These are phyloP conservation scores for Apamea crenata DNA, from an alignment of 2,888 invertebrate species.

Conservation along the genomic window DNA sequence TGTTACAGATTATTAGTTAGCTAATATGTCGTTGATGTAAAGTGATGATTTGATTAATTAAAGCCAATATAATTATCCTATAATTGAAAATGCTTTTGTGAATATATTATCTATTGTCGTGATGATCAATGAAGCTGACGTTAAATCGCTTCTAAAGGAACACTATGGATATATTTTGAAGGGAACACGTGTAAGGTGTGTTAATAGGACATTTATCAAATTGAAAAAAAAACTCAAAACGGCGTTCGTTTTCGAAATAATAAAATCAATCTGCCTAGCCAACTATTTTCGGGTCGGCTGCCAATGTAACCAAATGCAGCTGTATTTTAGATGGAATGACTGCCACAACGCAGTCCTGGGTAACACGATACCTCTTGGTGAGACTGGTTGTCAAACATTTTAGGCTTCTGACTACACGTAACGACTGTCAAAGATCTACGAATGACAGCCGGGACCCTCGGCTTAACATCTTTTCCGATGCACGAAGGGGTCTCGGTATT, in stretches of 20 bases:
- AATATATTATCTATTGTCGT: too few relatives aligned
- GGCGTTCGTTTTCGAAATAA: background rate
- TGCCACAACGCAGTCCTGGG: too few relatives aligned
- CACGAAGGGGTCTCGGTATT: too few relatives aligned
- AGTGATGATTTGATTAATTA: background rate
- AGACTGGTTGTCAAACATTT: background rate
- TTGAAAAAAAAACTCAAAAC: background rate
- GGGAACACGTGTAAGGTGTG: background rate
- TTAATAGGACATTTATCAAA: background rate
- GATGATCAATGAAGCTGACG: background rate
- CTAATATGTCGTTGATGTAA: background rate
- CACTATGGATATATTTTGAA: background rate
- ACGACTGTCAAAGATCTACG: background rate
- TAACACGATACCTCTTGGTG: background rate
- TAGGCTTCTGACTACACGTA: too few relatives aligned
- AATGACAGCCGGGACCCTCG: too few relatives aligned
- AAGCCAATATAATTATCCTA: background rate
- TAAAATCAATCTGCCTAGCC: background rate
- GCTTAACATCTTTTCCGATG: too few relatives aligned
- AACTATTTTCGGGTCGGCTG: background rate
- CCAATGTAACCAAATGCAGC: too few relatives aligned
- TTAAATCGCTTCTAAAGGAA: background rate
- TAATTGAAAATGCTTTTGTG: background rate
- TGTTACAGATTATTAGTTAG: background rate
- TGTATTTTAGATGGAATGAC: background rate